phyloP scores from a whole-genome alignment of 2,888 invertebrate genomes.

The Caenorhabditis imperialis region DNA sequence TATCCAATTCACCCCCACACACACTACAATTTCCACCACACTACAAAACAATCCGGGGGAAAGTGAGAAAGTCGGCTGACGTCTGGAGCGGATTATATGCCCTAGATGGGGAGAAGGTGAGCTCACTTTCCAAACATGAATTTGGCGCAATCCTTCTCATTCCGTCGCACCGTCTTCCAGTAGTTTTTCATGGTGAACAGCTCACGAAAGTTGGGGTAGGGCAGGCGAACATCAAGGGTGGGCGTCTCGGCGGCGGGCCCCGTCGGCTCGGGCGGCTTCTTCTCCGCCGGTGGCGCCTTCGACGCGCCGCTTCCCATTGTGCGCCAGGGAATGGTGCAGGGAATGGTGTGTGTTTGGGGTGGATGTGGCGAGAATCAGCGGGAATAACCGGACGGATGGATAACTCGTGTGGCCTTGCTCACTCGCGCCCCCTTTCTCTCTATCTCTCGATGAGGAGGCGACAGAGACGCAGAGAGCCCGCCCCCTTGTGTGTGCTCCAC shows the following conservation, averaged over 20 bases:
- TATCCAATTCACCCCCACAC: too few relatives aligned
- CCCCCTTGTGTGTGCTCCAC: too few relatives aligned
- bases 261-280: slow-evolving; percentile 56
- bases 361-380: neutral
- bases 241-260: slow-evolving; percentile 57
- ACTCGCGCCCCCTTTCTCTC: neutral
- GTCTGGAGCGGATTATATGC: too few relatives aligned
- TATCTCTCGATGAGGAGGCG: too few relatives aligned
- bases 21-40: too few relatives aligned
- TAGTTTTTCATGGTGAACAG: slow-evolving; percentile 78
- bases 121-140: slow-evolving; percentile 71
- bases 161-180: slow-evolving; percentile 77
- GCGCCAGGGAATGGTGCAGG: neutral
- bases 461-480: too few relatives aligned
- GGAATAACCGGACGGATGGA: neutral
- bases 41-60: too few relatives aligned
- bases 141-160: slow-evolving; percentile 73
- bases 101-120: too few relatives aligned
- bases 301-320: slow-evolving; percentile 60
- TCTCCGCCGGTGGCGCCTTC: slow-evolving; percentile 38
- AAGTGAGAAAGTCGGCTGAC: too few relatives aligned
- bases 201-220: slow-evolving; percentile 75
- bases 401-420: neutral
- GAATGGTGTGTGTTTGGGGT: neutral
- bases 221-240: slow-evolving; percentile 69